Evolutionary conservation across 2,113 vertebrate species (phyloP), one percentile per base, ranked within the genome.

Genomic region (Ailurus styani): DNA sequence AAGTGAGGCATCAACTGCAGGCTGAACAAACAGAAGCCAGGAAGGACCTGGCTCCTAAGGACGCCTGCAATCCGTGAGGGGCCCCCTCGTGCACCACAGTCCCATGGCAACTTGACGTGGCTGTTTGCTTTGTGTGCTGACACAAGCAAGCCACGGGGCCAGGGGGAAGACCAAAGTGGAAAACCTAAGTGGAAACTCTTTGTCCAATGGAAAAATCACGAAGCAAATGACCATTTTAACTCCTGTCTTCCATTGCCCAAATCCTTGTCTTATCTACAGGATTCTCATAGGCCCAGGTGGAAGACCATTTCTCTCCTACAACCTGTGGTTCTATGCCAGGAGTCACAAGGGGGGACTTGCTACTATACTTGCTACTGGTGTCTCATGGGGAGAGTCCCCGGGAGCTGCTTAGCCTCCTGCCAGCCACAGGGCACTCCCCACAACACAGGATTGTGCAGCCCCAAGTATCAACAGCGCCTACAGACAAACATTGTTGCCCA

Each of bases 61-160:
- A 77, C 34, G 2, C 11, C 2, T 5, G 3, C 17, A 21, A 15
- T 3, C 3, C 0, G 1, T 15, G 37, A 12, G 34, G 70, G 47
- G 47, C 77, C 57, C 40, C 37, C 9, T 73, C 37, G 40, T 21
- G 55, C 66, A 82, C 34, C 27, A 13, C 64, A 18, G n/a, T 12
- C 34, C 54, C 0, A 0, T 10, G 40, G 87, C 47, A 73, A 75
- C 52, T 21, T 57, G 27, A 31, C 1, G 6, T 7, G 50, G 66
- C 29, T 27, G 18, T 64, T 64, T 79, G 90, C 57, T 37, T 81
- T 66, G 34, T 27, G 4, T 42, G 66, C 3, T 27, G 64, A 81
- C 29, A 45, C 8, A 4, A 25, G 17, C n/a, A 6, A 89, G 47
- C 29, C 50, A 3, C 25, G 75, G 73, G 54, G 29, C 17, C 25